Evolutionary conservation across 2,113 vertebrate genomes (phyloP).

Genomic region (Corythaeola cristata): DNA sequence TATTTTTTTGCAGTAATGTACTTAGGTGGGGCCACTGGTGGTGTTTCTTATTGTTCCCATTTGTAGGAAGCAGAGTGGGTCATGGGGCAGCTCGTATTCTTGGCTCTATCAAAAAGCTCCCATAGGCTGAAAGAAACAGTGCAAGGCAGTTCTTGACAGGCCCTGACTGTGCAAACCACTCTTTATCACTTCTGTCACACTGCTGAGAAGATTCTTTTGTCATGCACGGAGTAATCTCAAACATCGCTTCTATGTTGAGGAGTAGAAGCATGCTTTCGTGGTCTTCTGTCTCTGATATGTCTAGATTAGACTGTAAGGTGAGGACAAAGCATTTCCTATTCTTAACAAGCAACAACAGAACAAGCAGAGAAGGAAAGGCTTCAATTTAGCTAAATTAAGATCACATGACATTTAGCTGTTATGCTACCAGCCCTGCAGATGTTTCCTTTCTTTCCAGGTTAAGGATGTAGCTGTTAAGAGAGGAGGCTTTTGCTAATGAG

Average conservation of each 20-base stretch:
- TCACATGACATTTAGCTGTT: conserved; percentile 61
- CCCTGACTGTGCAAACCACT: neutral
- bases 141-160: neutral
- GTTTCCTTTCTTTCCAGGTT: conserved; percentile 68
- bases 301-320: neutral
- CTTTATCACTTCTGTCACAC: neutral
- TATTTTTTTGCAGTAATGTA: neutral
- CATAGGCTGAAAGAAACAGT: neutral
- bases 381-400: conserved; percentile 31
- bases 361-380: conserved; percentile 24
- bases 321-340: conserved; percentile 48
- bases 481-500: conserved; percentile 36
- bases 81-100: neutral
- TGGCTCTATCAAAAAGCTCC: neutral
- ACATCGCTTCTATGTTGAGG: neutral
- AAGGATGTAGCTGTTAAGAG: conserved; percentile 62
- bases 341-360: neutral
- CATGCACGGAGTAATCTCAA: neutral
- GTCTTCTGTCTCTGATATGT: neutral
- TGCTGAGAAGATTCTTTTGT: neutral
- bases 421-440: conserved; percentile 54
- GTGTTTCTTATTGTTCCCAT: accelerated
- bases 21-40: neutral
- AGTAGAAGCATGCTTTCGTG: neutral
- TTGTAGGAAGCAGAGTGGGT: neutral